A percentile compares a stretch with the other conserved stretches of the same genome.
These are phyloP conservation scores for Etheostoma spectabile DNA, from an alignment of 2,113 vertebrate species.

Conservation along the genomic window DNA sequence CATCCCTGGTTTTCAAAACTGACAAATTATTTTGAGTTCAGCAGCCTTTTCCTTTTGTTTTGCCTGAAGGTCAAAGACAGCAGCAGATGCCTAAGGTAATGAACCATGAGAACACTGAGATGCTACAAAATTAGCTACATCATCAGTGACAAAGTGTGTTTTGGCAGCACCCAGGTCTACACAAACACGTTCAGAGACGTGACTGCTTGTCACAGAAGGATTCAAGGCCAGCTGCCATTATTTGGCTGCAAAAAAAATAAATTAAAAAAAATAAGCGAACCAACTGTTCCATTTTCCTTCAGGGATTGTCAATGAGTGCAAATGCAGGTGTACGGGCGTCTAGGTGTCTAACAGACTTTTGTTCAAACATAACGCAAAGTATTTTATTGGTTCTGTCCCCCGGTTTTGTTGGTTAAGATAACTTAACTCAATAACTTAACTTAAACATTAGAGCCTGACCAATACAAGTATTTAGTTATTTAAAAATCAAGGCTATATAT, in stretches of 20 bases:
- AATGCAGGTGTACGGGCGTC: not conserved
- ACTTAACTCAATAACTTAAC: too few species aligned
- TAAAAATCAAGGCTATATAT: too few species aligned
- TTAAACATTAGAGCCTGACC: too few species aligned
- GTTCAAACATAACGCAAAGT: conserved; percentile 29
- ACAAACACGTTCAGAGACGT: conserved; percentile 5
- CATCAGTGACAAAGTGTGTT: conserved; percentile 25
- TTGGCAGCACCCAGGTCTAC: conserved; percentile 7
- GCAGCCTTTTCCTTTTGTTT: not conserved
- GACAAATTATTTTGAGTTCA: not conserved
- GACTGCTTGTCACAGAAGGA: not conserved
- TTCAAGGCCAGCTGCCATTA: conserved; percentile 10
- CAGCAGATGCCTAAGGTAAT: conserved; percentile 56
- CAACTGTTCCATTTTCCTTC: not conserved
- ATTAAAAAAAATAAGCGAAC: not conserved
- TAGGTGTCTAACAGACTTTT: conserved; percentile 16
- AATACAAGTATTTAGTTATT: too few species aligned
- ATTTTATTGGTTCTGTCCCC: conserved; percentile 31
- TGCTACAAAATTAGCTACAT: conserved; percentile 49
- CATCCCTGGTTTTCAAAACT: not conserved
- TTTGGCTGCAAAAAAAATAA: not conserved
- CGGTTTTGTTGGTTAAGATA: conserved; percentile 47
- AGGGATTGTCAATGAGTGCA: not conserved
- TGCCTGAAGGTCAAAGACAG: conserved; percentile 55
- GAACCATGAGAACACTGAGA: conserved; percentile 50